These are phyloP conservation scores for Oenanthe oenanthe DNA, from an alignment of 2,113 vertebrate species.

Conservation along the genomic window DNA sequence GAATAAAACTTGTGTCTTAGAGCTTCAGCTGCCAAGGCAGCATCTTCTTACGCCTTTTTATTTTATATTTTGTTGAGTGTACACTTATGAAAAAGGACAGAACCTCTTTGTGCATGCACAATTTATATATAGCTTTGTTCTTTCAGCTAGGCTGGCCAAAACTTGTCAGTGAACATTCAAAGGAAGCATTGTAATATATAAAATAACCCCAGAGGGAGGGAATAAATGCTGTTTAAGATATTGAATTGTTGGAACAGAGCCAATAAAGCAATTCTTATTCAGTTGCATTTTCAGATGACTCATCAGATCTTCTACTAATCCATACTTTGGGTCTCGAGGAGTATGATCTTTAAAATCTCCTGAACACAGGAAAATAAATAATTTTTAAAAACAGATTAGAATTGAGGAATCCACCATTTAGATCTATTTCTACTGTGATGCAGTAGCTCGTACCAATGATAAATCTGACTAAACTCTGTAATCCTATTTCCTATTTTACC, in stretches of 20 bases:
- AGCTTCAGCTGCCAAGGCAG: neutral
- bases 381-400: neutral
- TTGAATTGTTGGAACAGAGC: conserved; percentile 45
- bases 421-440: neutral
- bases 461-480: neutral
- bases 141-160: conserved; percentile 34
- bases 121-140: conserved; percentile 42
- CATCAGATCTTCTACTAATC: conserved; percentile 36
- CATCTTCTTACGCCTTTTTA: neutral
- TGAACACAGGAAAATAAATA: neutral
- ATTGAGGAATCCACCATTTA: neutral
- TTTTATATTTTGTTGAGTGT: neutral
- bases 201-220: conserved; percentile 4
- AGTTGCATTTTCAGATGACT: conserved; percentile 55
- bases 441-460: neutral
- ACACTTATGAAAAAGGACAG: neutral
- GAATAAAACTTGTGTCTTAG: neutral
- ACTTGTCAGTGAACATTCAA: neutral
- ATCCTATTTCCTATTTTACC: neutral
- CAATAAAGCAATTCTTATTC: conserved; percentile 38
- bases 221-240: conserved; percentile 63
- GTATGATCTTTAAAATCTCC: neutral
- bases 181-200: conserved; percentile 31
- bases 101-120: neutral
- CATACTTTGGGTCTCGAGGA: neutral